Evolutionary conservation across 2,113 vertebrate species (phyloP), one percentile per base, ranked within the genome.

Genomic region (Taxidea taxus): DNA sequence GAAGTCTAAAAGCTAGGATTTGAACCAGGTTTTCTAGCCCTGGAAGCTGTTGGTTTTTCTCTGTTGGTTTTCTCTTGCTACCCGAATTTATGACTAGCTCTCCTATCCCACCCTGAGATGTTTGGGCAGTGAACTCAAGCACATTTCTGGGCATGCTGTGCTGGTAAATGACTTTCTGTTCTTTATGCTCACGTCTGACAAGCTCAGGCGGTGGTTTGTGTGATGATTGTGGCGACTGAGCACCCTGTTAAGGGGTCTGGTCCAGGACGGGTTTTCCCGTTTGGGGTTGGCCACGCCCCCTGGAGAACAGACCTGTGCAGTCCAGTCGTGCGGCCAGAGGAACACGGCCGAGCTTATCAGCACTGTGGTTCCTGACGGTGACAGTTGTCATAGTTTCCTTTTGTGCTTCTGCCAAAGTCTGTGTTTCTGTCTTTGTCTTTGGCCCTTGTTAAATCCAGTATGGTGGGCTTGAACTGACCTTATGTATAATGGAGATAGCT

Each of bases 361-460:
- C 11, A 1, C 54, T 51, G 12, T 25, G 9, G 15, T 47, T 18
- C 49, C 42, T 60, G 62, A 23, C 47, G 1, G 0, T 25, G 68
- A 27, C 51, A 7, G 21, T 29, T 39, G 66, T 82, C 15, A 31
- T 39, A 13, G 37, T 77, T 94, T 68, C 64, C 74, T 64, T 89
- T 91, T 34, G 82, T 56, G 2, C 37, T 37, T 89, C 44, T 83
- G n/a, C 75, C 56, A 42, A 85, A 44, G 49, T 87, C 42, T 39
- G 66, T 54, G 44, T n/a, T 94, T 95, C n/a, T 7, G 51, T 16
- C 58, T 31, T 74, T 21, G 68, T 60, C 37, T 56, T 58, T 78
- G 72, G 56, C 14, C 60, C 75, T 96, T 31, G 68, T 90, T 96
- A 56, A 83, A 81, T 95, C 78, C 47, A n/a, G 62, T 42, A 15